Percentiles rank a stretch among this genome's conserved stretches.
phyloP scores from a whole-genome alignment of 1,140 invertebrate genomes.

The Lordiphosa mommai region DNA sequence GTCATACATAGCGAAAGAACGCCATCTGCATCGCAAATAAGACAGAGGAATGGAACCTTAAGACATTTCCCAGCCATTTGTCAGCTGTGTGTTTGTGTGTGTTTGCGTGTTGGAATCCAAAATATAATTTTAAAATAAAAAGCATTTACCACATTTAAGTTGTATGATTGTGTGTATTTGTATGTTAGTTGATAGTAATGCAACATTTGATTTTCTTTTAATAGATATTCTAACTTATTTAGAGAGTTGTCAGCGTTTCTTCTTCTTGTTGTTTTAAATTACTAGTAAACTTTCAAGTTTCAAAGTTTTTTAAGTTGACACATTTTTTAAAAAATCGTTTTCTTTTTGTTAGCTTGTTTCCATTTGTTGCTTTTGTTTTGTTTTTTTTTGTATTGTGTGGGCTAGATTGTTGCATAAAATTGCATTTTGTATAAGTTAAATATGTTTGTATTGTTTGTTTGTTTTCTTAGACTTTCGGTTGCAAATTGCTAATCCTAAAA shows the following conservation, averaged over 20 bases:
- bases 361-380: slow-evolving; percentile 40
- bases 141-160: neutral
- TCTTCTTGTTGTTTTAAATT: slow-evolving; percentile 25
- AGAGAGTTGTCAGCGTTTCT: slow-evolving; percentile 44
- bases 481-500: slow-evolving; percentile 41
- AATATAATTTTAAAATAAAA: too few relatives aligned
- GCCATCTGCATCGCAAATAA: too few relatives aligned
- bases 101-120: too few relatives aligned
- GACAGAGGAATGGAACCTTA: too few relatives aligned
- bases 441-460: slow-evolving; percentile 13
- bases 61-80: too few relatives aligned
- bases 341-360: slow-evolving; percentile 41
- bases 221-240: slow-evolving; percentile 33
- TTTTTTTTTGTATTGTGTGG: slow-evolving; percentile 27
- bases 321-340: slow-evolving; percentile 51
- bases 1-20: too few relatives aligned
- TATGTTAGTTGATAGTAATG: slow-evolving; percentile 6
- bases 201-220: slow-evolving; percentile 2
- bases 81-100: too few relatives aligned
- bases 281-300: slow-evolving; percentile 49
- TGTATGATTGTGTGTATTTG: slow-evolving; percentile 3
- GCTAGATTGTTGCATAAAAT: slow-evolving; percentile 21
- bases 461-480: slow-evolving; percentile 39
- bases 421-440: slow-evolving; percentile 25
- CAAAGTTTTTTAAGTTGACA: slow-evolving; percentile 47